These are phyloP conservation scores for Ancistrus triradiatus DNA, from an alignment of 2,113 vertebrate genomes.

Conservation along the genomic window DNA sequence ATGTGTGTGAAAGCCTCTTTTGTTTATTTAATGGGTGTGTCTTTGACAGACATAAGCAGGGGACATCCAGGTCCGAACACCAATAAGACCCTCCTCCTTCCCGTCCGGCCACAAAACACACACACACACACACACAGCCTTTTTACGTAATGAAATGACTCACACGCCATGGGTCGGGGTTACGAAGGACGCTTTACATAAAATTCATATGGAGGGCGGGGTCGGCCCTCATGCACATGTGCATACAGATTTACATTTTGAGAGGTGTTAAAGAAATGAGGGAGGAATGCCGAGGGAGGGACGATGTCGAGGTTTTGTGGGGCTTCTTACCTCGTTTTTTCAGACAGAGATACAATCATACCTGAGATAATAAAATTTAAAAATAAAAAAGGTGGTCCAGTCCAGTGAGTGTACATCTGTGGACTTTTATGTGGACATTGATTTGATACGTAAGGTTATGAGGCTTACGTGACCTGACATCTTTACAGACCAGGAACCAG, in stretches of 20 bases:
- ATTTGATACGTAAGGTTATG: too few relatives aligned
- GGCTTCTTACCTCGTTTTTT: constrained; percentile 49
- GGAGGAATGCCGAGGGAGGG: constrained; percentile 5
- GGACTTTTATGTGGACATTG: too few relatives aligned
- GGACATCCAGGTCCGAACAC: background rate
- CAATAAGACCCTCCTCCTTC: constrained; percentile 28
- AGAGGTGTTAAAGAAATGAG: constrained; percentile 80
- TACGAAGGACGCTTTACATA: constrained; percentile 72
- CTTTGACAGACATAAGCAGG: background rate
- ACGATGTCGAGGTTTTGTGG: constrained; percentile 55
- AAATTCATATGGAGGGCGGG: constrained; percentile 65
- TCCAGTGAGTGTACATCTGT: background rate
- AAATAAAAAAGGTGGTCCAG: too few relatives aligned
- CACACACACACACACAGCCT: constrained; percentile 65
- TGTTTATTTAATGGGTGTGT: constrained; percentile 62
- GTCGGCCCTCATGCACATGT: constrained; percentile 62
- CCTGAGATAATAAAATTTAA: too few relatives aligned
- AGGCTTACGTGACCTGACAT: too few relatives aligned
- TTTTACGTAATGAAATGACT: constrained; percentile 79
- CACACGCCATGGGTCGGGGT: constrained; percentile 64
- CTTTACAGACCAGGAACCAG: too few relatives aligned
- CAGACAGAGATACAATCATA: too few relatives aligned
- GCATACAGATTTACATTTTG: constrained; percentile 74
- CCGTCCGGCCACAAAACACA: constrained; percentile 49
- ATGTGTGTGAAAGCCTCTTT: constrained; percentile 54